A percentile compares a stretch with the other conserved stretches of the same genome.
These are phyloP conservation scores for Microctonus brassicae DNA, from an alignment of 2,888 invertebrate genomes.

Conservation along the genomic window DNA sequence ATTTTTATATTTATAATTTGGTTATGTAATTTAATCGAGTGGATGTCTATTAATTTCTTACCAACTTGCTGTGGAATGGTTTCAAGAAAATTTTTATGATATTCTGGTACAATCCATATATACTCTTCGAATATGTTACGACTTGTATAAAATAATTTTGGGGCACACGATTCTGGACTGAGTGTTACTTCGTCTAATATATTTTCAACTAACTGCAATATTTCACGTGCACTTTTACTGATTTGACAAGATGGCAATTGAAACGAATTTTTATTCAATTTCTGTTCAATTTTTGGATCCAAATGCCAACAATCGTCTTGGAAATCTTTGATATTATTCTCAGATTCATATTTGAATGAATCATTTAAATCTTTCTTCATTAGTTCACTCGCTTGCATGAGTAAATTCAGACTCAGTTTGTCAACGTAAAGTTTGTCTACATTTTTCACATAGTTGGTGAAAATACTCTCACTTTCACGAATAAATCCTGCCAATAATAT, in stretches of 20 bases:
- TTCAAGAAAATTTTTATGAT: slow-evolving; percentile 84
- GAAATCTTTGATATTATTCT: slow-evolving; percentile 60
- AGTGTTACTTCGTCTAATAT: slow-evolving; percentile 78
- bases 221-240: slow-evolving; percentile 75
- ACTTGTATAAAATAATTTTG: slow-evolving; percentile 79
- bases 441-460: slow-evolving; percentile 80
- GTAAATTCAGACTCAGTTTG: slow-evolving; percentile 80
- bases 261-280: slow-evolving; percentile 64
- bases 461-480: slow-evolving; percentile 72
- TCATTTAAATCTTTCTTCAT: slow-evolving; percentile 87
- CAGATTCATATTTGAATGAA: slow-evolving; percentile 70
- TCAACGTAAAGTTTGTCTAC: slow-evolving; percentile 83
- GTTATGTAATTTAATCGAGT: background rate
- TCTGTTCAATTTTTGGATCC: slow-evolving; percentile 51
- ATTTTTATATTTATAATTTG: slow-evolving; percentile 29
- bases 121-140: slow-evolving; percentile 84
- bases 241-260: slow-evolving; percentile 72
- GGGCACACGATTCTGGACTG: slow-evolving; percentile 75
- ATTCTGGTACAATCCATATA: slow-evolving; percentile 81
- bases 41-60: slow-evolving; percentile 62
- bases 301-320: background rate
- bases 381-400: slow-evolving; percentile 78
- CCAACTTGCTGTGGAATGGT: slow-evolving; percentile 90
- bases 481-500: slow-evolving; percentile 71
- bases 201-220: slow-evolving; percentile 76